Conservation (phyloP, 2,888 invertebrate genomes). For the Spodoptera exigua region DNA sequence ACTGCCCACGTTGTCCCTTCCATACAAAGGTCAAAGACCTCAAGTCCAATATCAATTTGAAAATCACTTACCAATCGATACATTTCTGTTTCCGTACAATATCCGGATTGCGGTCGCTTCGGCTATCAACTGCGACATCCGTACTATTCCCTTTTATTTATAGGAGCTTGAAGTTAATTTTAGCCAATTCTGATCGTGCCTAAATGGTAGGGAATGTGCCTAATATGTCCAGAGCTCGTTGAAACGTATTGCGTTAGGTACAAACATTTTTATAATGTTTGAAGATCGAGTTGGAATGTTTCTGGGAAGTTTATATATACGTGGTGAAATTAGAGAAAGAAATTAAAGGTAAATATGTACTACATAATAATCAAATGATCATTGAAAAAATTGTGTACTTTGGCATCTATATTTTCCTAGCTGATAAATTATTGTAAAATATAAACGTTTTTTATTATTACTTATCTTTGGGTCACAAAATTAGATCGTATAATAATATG, state of each 20-base stretch:
- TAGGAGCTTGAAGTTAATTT: slow-evolving; percentile 57
- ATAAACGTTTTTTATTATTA: too few relatives aligned
- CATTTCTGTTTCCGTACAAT: slow-evolving; percentile 61
- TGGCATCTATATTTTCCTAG: too few relatives aligned
- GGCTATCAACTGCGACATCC: slow-evolving; percentile 52
- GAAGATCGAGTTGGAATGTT: too few relatives aligned
- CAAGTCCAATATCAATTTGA: slow-evolving; percentile 34
- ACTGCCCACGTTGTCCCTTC: not conserved
- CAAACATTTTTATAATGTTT: slow-evolving; percentile 9
- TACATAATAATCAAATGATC: too few relatives aligned
- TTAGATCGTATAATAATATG: too few relatives aligned
- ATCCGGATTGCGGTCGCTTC: slow-evolving; percentile 43
- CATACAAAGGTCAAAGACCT: slow-evolving; percentile 14
- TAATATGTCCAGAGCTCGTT: slow-evolving; percentile 46
- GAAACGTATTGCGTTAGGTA: slow-evolving; percentile 17
- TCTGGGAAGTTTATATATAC: too few relatives aligned
- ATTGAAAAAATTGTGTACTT: too few relatives aligned
- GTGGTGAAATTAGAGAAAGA: not conserved
- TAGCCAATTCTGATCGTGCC: slow-evolving; percentile 57
- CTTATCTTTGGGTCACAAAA: too few relatives aligned
- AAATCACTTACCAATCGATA: slow-evolving; percentile 70
- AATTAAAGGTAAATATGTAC: too few relatives aligned
- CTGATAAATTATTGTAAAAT: too few relatives aligned
- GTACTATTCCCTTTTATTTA: slow-evolving; percentile 58
- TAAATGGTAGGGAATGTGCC: slow-evolving; percentile 58